Base-by-base conservation (phyloP, 1,140 invertebrate genomes). In the Micrasema minimum region DNA sequence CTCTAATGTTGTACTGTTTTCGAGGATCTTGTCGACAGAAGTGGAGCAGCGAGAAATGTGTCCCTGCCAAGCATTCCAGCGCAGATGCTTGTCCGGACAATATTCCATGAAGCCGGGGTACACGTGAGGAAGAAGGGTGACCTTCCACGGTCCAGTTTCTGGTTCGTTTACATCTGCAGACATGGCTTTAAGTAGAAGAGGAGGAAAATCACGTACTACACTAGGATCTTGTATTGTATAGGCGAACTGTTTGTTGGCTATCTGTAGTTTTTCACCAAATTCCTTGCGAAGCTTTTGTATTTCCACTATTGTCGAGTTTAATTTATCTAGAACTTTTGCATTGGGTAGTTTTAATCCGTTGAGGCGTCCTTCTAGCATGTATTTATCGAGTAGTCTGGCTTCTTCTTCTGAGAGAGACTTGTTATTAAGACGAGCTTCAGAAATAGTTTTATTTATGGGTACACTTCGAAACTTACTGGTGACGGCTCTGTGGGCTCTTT, bases 31-130 rank as follows among this genome's bases (percentile, higher is more conserved):
- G 10, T 91, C 90, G 4, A 83, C 80, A 73, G 85, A 85, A 35
- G 85, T 83, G 0, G 93, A 92, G n/a, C 90, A 91, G 69, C 91
- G 83, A 18, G 86, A 85, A 1, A 91, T 88, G 78, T 89, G 84
- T 0, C 92, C 92, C 57, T 91, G 85, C 93, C 94, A 98, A 1
- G 92, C 82, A 79, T 94, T 94, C 88, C 90, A 95, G 38, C 96
- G 83, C 31, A 92, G 78, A 20, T 87, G 80, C 69, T 91, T 83
- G 79, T 92, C 89, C 1, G 92, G 89, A 82, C 96, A 98, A 80
- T 94, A 89, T 80, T 96, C 89, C 78, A 96, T 83, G 76, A 93
- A 95, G 10, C 87, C 85, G 59, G 89, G 80, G 73, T 91, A 89
- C 38, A 95, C 85, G 72, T 89, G 81, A 1, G 91, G 89, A 45